These are phyloP conservation scores for Cryptoprocta ferox DNA, from an alignment of 2,797 vertebrate species.

Conservation along the genomic window DNA sequence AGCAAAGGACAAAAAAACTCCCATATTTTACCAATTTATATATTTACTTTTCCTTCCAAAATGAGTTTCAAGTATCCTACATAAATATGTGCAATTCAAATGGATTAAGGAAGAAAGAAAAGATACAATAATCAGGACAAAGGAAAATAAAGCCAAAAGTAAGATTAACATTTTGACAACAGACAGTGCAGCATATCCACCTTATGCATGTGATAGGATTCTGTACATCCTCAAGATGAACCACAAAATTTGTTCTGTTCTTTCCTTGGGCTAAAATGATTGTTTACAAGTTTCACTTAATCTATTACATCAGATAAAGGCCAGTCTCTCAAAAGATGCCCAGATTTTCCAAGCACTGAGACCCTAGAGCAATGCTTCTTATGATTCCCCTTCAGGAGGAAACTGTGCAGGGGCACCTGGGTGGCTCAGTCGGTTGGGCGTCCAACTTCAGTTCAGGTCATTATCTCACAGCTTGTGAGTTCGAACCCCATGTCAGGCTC, in stretches of 20 bases:
- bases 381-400: not conserved
- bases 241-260: slow-evolving; percentile 14
- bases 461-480: no score
- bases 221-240: not conserved
- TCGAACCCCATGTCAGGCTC: no score
- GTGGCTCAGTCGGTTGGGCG: no score
- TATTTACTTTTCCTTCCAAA: slow-evolving; percentile 25
- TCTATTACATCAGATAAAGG: not conserved
- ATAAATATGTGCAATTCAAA: slow-evolving; percentile 7
- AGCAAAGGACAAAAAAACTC: not conserved
- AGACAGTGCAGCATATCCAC: not conserved
- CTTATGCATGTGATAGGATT: not conserved
- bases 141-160: not conserved
- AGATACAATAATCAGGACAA: not conserved
- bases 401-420: not conserved
- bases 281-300: not conserved
- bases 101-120: not conserved
- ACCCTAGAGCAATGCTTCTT: not conserved
- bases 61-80: slow-evolving; percentile 26
- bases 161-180: not conserved
- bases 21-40: not conserved
- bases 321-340: not conserved
- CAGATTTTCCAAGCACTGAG: slow-evolving; percentile 29
- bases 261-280: slow-evolving; percentile 16
- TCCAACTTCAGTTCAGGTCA: no score